Percentiles rank a stretch among this genome's conserved stretches.
phyloP scores from a whole-genome alignment of 2,797 vertebrate genomes.

The Fistularia tabacaria region DNA sequence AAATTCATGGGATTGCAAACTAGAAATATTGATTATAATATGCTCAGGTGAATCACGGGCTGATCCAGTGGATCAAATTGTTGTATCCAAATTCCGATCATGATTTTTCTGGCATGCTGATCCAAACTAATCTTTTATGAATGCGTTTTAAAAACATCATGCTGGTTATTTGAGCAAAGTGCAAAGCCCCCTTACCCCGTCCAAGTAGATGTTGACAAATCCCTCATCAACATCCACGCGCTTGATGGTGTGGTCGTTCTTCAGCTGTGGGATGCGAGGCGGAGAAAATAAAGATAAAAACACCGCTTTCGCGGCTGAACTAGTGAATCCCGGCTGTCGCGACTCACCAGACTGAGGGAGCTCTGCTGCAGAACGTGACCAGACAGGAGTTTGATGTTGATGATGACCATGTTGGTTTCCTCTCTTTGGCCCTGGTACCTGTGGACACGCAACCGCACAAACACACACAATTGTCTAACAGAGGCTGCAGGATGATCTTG shows the following conservation, averaged over 20 bases:
- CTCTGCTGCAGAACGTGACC: constrained; percentile 56
- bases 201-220: constrained; percentile 70
- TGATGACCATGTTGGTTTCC: constrained; percentile 76
- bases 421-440: constrained; percentile 66
- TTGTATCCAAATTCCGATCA: no score
- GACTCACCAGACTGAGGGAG: constrained; percentile 57
- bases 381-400: constrained; percentile 74
- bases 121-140: no score
- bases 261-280: constrained; percentile 40
- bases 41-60: no score
- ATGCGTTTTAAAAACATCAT: no score
- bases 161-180: no score
- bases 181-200: constrained; percentile 70
- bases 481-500: no score
- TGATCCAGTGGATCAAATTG: no score
- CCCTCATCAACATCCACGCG: constrained; percentile 67
- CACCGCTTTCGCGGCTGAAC: no score
- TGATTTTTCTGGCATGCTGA: no score
- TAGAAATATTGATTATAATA: no score
- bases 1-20: no score
- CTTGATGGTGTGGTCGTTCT: constrained; percentile 48
- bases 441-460: background rate
- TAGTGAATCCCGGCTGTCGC: no score
- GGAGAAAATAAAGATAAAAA: background rate
- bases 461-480: constrained; percentile 1